Conservation (phyloP, 2,888 invertebrate species). For the Ephialtes manifestator region DNA sequence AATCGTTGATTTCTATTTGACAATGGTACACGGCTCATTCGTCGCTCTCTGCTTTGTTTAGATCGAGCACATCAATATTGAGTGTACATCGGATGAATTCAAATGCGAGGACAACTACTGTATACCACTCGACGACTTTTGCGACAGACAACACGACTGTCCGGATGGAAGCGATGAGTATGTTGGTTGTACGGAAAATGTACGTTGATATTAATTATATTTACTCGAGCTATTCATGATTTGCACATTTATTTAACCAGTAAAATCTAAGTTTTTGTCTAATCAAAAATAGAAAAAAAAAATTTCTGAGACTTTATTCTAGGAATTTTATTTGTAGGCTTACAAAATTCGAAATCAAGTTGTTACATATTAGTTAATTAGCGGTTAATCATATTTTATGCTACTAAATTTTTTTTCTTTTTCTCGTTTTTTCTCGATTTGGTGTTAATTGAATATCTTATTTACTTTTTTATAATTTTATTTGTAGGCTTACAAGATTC, state of each 20-base stretch:
- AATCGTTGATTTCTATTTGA: not conserved
- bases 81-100: slow-evolving; percentile 76
- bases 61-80: slow-evolving; percentile 19
- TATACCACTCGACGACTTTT: slow-evolving; percentile 83
- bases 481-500: too few relatives aligned
- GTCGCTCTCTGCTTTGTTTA: slow-evolving; percentile 20
- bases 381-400: too few relatives aligned
- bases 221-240: not conserved
- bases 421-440: too few relatives aligned
- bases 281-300: not conserved
- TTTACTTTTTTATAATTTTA: too few relatives aligned
- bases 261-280: not conserved
- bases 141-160: slow-evolving; percentile 85
- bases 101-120: slow-evolving; percentile 80
- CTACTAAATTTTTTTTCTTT: too few relatives aligned
- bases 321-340: too few relatives aligned
- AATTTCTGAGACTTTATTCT: too few relatives aligned
- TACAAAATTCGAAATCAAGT: too few relatives aligned
- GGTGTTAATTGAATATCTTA: too few relatives aligned
- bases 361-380: too few relatives aligned
- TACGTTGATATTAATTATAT: slow-evolving; percentile 65
- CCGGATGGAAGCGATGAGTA: slow-evolving; percentile 85
- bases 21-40: not conserved
- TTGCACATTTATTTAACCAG: not conserved
- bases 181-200: slow-evolving; percentile 78